Percentiles rank a stretch among this genome's conserved stretches.
Evolutionary conservation across 1,140 invertebrate species (phyloP).

Genomic region (Lepeophtheirus salmonis): DNA sequence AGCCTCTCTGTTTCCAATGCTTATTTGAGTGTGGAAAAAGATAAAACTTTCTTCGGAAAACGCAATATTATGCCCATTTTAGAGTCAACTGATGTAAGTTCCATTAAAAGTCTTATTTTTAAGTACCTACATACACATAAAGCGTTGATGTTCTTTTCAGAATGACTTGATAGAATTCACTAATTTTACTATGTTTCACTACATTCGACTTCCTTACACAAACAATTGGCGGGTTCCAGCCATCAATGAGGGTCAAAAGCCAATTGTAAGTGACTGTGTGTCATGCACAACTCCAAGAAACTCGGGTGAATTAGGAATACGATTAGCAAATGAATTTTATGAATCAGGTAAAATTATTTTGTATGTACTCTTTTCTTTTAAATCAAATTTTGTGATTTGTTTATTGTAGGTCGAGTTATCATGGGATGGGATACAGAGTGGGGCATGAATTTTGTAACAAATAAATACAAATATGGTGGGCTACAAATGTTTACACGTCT

Average conservation of each 20-base stretch:
- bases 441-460: slow-evolving; percentile 1
- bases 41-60: neutral
- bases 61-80: neutral
- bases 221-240: slow-evolving; percentile 14
- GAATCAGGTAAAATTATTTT: neutral
- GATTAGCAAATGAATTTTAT: neutral
- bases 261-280: slow-evolving; percentile 1
- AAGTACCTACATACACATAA: too few species aligned
- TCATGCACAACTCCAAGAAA: slow-evolving; percentile 1
- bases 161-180: neutral
- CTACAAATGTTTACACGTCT: slow-evolving; percentile 1
- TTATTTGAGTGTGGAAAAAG: slow-evolving; percentile 4
- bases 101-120: too few species aligned
- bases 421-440: slow-evolving; percentile 9
- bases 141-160: too few species aligned
- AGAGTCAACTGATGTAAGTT: neutral
- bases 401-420: neutral
- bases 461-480: slow-evolving; percentile 1
- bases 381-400: neutral
- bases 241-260: neutral
- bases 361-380: neutral
- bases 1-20: slow-evolving; percentile 3
- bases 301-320: neutral
- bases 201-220: slow-evolving; percentile 5
- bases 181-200: neutral